phyloP scores from a whole-genome alignment of 2,797 vertebrate genomes.

The Pipistrellus pipistrellus region DNA sequence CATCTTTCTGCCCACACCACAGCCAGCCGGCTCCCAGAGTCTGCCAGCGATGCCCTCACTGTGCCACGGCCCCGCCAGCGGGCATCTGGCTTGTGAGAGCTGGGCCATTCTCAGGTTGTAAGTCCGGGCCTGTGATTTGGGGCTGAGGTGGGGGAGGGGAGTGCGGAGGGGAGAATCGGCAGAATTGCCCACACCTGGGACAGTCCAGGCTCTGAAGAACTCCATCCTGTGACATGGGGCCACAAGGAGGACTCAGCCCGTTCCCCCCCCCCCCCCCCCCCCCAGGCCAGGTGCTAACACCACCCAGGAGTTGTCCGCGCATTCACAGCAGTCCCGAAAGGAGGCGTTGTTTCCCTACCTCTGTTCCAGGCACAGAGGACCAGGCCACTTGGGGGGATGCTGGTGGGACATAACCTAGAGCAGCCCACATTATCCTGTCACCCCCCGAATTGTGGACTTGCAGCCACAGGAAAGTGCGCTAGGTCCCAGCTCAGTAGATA shows the following conservation, averaged over 20 bases:
- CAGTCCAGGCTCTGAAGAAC: too few relatives aligned
- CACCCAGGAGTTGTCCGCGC: too few relatives aligned
- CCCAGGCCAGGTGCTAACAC: background rate
- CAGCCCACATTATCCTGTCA: accelerated
- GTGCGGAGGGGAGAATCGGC: background rate
- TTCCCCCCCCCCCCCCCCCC: too few relatives aligned
- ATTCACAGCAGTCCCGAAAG: background rate
- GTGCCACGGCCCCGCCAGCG: accelerated
- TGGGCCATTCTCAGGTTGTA: background rate
- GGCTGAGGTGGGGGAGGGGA: background rate
- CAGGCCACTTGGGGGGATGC: too few relatives aligned
- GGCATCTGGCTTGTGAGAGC: too few relatives aligned
- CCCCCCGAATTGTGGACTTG: too few relatives aligned
- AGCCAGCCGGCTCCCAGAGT: accelerated
- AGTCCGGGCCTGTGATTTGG: background rate
- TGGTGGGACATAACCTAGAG: background rate
- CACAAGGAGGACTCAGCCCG: too few relatives aligned
- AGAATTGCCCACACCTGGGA: background rate
- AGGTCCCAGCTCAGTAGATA: background rate
- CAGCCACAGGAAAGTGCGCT: background rate
- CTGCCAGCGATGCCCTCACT: background rate
- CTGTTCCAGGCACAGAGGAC: background rate
- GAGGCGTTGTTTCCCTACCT: accelerated
- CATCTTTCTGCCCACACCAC: background rate
- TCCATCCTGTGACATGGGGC: too few relatives aligned